Percentiles rank a stretch among this genome's conserved stretches.
Conservation (phyloP, 2,888 invertebrate genomes). For the Xiphydria camelus region DNA sequence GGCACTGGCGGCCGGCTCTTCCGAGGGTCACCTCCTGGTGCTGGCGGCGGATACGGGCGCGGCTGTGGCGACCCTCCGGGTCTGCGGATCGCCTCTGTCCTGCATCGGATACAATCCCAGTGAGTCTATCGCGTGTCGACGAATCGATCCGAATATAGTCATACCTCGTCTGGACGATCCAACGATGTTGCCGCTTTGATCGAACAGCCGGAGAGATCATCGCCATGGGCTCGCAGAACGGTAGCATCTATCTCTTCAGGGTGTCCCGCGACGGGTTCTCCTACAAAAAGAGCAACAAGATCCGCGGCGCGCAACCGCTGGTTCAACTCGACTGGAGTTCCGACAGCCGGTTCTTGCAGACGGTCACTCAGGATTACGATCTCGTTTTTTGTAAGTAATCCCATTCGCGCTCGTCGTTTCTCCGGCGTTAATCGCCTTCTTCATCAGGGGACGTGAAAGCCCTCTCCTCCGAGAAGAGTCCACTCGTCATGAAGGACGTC, state of each 20-base stretch:
- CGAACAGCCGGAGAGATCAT: slow-evolving; percentile 80
- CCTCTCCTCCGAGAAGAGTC: slow-evolving; percentile 83
- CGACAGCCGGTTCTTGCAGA: slow-evolving; percentile 85
- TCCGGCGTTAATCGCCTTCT: too few species aligned
- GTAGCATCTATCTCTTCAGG: slow-evolving; percentile 79
- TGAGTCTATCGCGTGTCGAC: slow-evolving; percentile 53
- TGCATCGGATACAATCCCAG: slow-evolving; percentile 88
- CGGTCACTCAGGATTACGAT: slow-evolving; percentile 88
- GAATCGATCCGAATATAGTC: neutral
- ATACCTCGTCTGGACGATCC: slow-evolving; percentile 2
- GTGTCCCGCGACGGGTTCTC: slow-evolving; percentile 88
- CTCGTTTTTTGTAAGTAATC: slow-evolving; percentile 78
- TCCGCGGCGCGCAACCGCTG: slow-evolving; percentile 81
- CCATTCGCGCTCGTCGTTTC: neutral
- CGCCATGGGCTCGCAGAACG: slow-evolving; percentile 90
- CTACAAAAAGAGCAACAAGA: slow-evolving; percentile 87
- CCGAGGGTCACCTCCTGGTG: slow-evolving; percentile 85
- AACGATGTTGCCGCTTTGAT: too few species aligned
- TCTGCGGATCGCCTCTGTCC: slow-evolving; percentile 84
- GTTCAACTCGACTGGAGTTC: slow-evolving; percentile 90
- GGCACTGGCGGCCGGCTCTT: slow-evolving; percentile 85
- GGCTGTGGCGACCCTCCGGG: slow-evolving; percentile 81
- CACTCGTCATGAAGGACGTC: slow-evolving; percentile 86
- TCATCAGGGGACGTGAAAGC: slow-evolving; percentile 86
- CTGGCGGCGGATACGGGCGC: slow-evolving; percentile 86